These are phyloP conservation scores for Rhinopomastus cyanomelas DNA, from an alignment of 2,113 vertebrate species.

Conservation along the genomic window DNA sequence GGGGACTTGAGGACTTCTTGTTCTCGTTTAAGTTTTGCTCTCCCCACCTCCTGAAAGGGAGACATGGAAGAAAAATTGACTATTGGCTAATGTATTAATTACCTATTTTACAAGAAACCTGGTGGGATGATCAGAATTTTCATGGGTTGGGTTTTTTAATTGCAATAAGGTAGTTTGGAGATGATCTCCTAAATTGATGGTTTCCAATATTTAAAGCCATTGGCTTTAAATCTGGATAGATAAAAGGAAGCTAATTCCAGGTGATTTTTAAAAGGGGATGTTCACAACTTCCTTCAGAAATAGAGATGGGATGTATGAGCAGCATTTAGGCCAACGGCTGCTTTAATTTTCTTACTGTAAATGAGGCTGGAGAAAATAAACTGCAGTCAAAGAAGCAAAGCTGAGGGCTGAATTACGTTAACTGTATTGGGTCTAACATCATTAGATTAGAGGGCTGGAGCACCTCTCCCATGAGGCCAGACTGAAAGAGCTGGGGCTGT, in stretches of 20 bases:
- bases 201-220: background rate
- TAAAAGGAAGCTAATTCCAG: background rate
- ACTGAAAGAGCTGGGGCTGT: no score
- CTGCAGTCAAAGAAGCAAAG: background rate
- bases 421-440: background rate
- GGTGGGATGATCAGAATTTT: background rate
- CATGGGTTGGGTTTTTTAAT: background rate
- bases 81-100: background rate
- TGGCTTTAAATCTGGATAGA: background rate
- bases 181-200: background rate
- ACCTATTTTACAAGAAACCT: background rate
- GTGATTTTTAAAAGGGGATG: background rate
- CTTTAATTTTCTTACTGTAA: background rate
- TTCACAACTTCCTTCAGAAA: background rate
- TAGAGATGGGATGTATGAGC: background rate
- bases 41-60: background rate
- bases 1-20: background rate
- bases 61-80: background rate
- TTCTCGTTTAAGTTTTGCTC: background rate
- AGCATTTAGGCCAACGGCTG: background rate
- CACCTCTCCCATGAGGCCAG: no score
- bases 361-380: background rate
- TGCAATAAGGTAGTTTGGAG: background rate
- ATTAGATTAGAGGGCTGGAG: no score
- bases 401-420: background rate